Evolutionary conservation across 2,888 invertebrate genomes (phyloP).

Genomic region (Macaria liturata): DNA sequence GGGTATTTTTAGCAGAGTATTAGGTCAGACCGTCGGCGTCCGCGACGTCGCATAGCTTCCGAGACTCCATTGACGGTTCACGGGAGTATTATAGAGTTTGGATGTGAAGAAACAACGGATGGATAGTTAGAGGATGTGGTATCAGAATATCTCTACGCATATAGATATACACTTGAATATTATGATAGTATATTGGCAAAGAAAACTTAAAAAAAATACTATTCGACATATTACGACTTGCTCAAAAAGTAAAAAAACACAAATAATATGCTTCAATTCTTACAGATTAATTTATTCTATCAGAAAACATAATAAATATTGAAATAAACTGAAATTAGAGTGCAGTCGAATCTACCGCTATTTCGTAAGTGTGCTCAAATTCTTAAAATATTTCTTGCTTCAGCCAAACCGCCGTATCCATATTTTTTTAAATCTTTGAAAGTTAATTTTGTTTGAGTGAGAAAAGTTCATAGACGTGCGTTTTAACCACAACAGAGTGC

Average conservation of each 20-base stretch:
- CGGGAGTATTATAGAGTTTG: slow-evolving; percentile 9
- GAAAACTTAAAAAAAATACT: no score
- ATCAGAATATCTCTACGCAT: background rate
- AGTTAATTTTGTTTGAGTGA: slow-evolving; percentile 50
- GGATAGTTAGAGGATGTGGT: slow-evolving; percentile 16
- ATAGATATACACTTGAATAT: no score
- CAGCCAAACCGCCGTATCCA: slow-evolving; percentile 35
- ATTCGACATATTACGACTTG: no score
- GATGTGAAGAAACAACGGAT: slow-evolving; percentile 1
- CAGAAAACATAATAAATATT: no score
- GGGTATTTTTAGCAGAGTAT: slow-evolving; percentile 79
- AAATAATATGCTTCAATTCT: no score
- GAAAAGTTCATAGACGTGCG: slow-evolving; percentile 44
- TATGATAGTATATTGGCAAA: no score
- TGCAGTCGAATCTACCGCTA: no score
- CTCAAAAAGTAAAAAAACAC: no score
- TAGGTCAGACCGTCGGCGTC: slow-evolving; percentile 60
- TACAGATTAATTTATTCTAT: no score
- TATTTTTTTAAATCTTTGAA: slow-evolving; percentile 32
- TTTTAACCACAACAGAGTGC: slow-evolving; percentile 36
- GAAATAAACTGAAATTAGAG: no score
- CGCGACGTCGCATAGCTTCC: slow-evolving; percentile 38
- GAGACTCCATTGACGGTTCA: slow-evolving; percentile 28
- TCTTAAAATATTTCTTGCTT: no score
- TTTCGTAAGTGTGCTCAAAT: no score